Percentiles rank a stretch among this genome's conserved stretches.
These are phyloP conservation scores for Catocala nupta DNA, from an alignment of 2,888 invertebrate genomes.

Conservation along the genomic window DNA sequence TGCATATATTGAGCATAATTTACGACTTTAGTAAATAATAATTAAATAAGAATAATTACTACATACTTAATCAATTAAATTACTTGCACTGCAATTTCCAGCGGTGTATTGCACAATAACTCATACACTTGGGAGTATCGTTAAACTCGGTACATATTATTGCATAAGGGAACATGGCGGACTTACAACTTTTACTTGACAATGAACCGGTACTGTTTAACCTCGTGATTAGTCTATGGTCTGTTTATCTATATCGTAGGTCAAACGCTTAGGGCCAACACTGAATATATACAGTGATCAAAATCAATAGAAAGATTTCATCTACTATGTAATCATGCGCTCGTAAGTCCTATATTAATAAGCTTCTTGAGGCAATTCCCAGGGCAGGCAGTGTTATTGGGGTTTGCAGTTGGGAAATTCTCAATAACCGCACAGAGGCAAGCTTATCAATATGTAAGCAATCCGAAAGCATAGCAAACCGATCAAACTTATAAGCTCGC, in stretches of 20 bases:
- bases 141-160: conserved; percentile 28
- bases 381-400: no score
- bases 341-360: no score
- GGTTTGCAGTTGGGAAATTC: no score
- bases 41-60: no score
- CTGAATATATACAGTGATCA: not conserved
- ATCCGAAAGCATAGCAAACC: no score
- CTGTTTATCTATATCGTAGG: conserved; percentile 24
- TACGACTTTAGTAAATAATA: no score
- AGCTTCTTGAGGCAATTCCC: no score
- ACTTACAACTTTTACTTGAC: conserved; percentile 73
- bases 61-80: not conserved
- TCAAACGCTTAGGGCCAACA: conserved; percentile 29
- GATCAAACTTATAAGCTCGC: no score
- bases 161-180: conserved; percentile 43
- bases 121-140: not conserved
- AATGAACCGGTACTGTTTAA: conserved; percentile 63
- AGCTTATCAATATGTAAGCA: no score
- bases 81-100: not conserved
- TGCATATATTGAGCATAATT: no score
- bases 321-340: no score
- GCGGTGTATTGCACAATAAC: not conserved
- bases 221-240: conserved; percentile 56
- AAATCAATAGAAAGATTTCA: not conserved
- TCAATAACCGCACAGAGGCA: no score